A percentile compares a stretch with the other conserved stretches of the same genome.
phyloP scores from a whole-genome alignment of 2,888 invertebrate species.

The Drosophila formosana region DNA sequence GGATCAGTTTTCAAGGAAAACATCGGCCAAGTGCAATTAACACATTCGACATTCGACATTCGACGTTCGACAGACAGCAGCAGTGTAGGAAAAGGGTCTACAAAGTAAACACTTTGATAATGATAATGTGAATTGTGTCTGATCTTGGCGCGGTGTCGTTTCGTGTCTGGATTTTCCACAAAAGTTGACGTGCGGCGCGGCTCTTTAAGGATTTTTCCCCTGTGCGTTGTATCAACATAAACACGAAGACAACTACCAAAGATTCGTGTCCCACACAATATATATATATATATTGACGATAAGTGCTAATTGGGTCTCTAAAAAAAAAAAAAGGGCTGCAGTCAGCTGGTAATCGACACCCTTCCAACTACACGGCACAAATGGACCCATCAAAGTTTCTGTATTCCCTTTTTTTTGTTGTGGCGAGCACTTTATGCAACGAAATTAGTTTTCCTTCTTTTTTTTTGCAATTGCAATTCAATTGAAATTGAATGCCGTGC shows the following conservation, averaged over 20 bases:
- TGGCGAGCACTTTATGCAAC: conserved; percentile 57
- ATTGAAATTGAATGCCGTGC: conserved; percentile 72
- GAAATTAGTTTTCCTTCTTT: conserved; percentile 59
- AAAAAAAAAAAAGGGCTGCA: conserved; percentile 57
- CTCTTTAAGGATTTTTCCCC: conserved; percentile 61
- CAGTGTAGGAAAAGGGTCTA: conserved; percentile 8
- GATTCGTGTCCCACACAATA: conserved; percentile 54
- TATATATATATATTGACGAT: conserved; percentile 45
- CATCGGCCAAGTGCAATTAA: conserved; percentile 79
- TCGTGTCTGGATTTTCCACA: conserved; percentile 44
- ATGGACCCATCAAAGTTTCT: conserved; percentile 65
- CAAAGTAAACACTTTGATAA: conserved; percentile 72
- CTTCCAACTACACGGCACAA: conserved; percentile 26
- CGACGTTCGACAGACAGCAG: neutral
- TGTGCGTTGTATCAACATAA: conserved; percentile 63
- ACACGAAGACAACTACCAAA: conserved; percentile 33
- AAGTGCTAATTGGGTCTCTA: conserved; percentile 75
- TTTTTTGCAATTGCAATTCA: conserved; percentile 60
- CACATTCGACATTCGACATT: conserved; percentile 50
- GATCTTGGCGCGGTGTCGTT: conserved; percentile 56
- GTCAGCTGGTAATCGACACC: conserved; percentile 69
- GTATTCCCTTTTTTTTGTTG: conserved; percentile 11
- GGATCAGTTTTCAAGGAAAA: conserved; percentile 80
- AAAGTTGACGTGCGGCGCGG: conserved; percentile 61
- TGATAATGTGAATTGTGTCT: conserved; percentile 64